Percentiles rank a stretch among this genome's conserved stretches.
Evolutionary conservation across 23 tunicate genomes (phyloP).

Genomic region (Styela plicata): DNA sequence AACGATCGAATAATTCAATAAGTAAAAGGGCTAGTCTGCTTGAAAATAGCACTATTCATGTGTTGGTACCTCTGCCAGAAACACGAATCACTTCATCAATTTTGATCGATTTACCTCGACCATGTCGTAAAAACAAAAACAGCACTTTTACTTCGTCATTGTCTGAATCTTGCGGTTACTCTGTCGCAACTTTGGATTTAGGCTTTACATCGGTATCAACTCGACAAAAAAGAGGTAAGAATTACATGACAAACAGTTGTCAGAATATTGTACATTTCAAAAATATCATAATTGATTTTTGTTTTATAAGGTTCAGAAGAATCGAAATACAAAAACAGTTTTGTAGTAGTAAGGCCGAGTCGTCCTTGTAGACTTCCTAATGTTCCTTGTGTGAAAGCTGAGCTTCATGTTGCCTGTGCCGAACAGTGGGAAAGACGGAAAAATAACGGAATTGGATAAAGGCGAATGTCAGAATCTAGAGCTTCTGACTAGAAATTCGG

Average conservation of each 20-base stretch:
- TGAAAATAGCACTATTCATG: background rate
- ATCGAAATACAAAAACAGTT: background rate
- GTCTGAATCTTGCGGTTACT: background rate
- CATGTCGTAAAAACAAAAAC: background rate
- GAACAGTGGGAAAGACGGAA: background rate
- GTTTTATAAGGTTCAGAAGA: background rate
- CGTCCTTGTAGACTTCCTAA: constrained; percentile 30
- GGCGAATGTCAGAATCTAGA: background rate
- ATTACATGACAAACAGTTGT: background rate
- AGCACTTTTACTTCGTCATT: background rate
- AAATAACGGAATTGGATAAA: background rate
- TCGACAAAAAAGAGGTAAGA: background rate
- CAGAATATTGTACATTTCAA: too few relatives aligned
- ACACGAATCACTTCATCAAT: background rate
- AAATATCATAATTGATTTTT: too few relatives aligned
- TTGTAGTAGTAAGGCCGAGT: constrained; percentile 4
- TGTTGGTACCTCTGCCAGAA: background rate
- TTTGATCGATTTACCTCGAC: background rate
- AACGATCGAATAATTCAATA: background rate
- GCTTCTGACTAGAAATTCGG: background rate
- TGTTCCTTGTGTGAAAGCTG: constrained; percentile 19
- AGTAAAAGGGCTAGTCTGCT: background rate
- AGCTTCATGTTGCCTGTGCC: background rate
- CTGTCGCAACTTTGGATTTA: background rate
- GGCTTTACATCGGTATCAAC: constrained; percentile 6